phyloP scores from a whole-genome alignment of 1,140 invertebrate genomes.

The Caenorhabditis tropicalis region DNA sequence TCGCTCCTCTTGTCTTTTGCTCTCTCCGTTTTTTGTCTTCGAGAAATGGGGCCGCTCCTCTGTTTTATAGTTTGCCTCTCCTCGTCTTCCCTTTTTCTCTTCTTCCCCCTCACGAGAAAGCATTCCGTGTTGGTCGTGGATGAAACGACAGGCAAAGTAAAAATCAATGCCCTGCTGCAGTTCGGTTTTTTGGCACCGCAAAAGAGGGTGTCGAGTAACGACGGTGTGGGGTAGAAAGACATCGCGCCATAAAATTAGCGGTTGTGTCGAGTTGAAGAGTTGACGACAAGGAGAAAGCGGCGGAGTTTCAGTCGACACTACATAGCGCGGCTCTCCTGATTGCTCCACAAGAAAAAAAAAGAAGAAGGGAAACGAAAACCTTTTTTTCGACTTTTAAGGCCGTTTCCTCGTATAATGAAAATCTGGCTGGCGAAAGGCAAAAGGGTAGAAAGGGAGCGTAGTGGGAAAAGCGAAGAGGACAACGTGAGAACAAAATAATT shows the following conservation, averaged over 20 bases:
- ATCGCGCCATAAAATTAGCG: not conserved
- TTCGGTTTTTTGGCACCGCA: no score
- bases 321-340: not conserved
- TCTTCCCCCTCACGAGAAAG: no score
- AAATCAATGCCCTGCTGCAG: no score
- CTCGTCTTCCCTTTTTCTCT: not conserved
- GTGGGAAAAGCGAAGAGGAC: not conserved
- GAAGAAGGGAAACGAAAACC: not conserved
- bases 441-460: not conserved
- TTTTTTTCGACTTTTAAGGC: not conserved
- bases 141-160: no score
- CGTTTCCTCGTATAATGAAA: not conserved
- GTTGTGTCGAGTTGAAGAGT: not conserved
- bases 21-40: not conserved
- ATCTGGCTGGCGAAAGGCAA: not conserved
- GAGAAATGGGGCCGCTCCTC: not conserved
- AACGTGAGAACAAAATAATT: not conserved
- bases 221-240: not conserved
- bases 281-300: not conserved
- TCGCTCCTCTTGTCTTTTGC: not conserved
- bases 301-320: not conserved
- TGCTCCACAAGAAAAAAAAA: not conserved
- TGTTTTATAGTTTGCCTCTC: not conserved
- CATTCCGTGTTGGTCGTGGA: not conserved
- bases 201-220: not conserved